Conservation (phyloP, 1,140 invertebrate species). For the Rhagoletis pomonella region DNA sequence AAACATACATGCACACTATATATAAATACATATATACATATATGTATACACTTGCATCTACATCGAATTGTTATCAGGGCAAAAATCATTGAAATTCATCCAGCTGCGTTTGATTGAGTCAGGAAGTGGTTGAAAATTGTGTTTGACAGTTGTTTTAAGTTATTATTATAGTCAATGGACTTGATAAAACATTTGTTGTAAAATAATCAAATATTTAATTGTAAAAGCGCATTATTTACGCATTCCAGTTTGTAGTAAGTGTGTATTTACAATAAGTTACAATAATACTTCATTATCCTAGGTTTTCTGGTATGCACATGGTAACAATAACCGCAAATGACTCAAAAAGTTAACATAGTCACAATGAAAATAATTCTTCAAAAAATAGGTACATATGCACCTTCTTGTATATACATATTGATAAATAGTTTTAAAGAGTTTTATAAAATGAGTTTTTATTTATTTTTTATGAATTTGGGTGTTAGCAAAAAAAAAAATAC, state of each 20-base stretch:
- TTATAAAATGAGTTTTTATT: too few species aligned
- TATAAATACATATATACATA: background rate
- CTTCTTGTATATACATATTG: too few species aligned
- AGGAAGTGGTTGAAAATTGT: constrained; percentile 43
- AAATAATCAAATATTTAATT: background rate
- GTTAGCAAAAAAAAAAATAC: too few species aligned
- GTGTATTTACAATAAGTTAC: background rate
- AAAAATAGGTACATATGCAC: too few species aligned
- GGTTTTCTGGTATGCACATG: background rate
- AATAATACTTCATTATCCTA: background rate
- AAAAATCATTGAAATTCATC: constrained; percentile 48
- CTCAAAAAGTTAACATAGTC: background rate
- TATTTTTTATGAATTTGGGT: too few species aligned
- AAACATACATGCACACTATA: background rate
- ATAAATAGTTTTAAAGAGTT: too few species aligned
- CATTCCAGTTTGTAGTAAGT: too few species aligned
- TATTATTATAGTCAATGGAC: constrained; percentile 43
- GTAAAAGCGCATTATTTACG: background rate
- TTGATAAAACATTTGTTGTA: constrained; percentile 33
- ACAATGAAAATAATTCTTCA: too few species aligned
- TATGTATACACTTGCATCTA: background rate
- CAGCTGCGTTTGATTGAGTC: background rate
- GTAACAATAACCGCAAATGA: background rate
- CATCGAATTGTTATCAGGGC: background rate
- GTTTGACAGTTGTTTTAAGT: constrained; percentile 48